phyloP scores from a whole-genome alignment of 2,888 invertebrate genomes.

The Piscicola geometra region DNA sequence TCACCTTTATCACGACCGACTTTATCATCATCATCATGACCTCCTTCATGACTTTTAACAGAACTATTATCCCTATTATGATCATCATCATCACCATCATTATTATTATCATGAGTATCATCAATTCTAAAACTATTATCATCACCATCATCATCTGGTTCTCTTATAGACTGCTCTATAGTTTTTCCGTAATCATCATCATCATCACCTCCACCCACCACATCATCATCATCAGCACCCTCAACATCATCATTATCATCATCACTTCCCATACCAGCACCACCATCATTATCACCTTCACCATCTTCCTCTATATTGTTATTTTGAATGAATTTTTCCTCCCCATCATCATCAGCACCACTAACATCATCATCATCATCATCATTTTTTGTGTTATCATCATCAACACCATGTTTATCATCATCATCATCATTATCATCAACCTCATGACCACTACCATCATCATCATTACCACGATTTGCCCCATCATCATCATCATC shows the following conservation, averaged over 20 bases:
- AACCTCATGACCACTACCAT: conserved; percentile 62
- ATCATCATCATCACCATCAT: too few species aligned
- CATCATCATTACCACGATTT: conserved; percentile 70
- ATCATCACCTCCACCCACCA: conserved; percentile 56
- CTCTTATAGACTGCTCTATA: conserved; percentile 51
- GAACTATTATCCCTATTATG: too few species aligned
- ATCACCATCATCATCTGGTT: neutral
- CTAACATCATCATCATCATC: neutral
- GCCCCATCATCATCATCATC: conserved; percentile 64
- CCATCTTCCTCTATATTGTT: too few species aligned
- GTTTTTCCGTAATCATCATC: conserved; percentile 93
- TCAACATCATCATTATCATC: too few species aligned
- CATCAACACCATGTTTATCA: conserved; percentile 78
- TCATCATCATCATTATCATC: conserved; percentile 75
- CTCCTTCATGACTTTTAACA: neutral
- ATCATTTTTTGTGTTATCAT: neutral
- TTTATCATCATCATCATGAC: neutral
- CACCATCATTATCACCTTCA: too few species aligned
- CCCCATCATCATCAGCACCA: neutral
- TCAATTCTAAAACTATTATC: too few species aligned
- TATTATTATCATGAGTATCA: too few species aligned
- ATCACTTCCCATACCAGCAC: too few species aligned
- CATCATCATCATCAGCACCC: too few species aligned
- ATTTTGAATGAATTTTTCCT: too few species aligned
- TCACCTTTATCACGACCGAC: too few species aligned